A percentile compares a stretch with the other conserved stretches of the same genome.
Conservation (phyloP, 2,113 vertebrate genomes). For the Ceyx cyanopectus region DNA sequence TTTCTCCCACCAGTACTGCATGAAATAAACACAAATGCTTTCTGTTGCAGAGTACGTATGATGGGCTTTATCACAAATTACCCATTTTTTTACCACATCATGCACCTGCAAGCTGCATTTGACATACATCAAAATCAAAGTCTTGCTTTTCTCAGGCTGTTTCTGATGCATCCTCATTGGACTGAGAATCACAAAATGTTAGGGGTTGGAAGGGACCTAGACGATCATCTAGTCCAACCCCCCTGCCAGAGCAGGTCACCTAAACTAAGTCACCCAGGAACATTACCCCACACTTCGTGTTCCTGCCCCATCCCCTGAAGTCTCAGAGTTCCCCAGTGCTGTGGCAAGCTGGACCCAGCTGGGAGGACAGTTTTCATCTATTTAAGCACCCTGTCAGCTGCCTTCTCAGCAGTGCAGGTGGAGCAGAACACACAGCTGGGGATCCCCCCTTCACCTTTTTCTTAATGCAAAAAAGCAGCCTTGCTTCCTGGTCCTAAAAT, state of each 20-base stretch:
- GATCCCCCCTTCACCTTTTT: not conserved
- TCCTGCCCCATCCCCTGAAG: not conserved
- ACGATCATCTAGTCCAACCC: no score
- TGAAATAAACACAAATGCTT: not conserved
- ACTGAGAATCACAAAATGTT: not conserved
- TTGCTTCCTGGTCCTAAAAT: not conserved
- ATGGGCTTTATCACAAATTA: not conserved
- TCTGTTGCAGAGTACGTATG: not conserved
- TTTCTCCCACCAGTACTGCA: not conserved
- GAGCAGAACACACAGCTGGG: not conserved
- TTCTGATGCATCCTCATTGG: not conserved
- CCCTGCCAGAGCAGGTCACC: no score
- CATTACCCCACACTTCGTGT: fast-evolving
- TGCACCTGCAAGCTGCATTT: not conserved
- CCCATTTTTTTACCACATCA: not conserved
- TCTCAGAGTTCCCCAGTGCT: not conserved
- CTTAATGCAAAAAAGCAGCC: not conserved
- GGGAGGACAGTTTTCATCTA: not conserved
- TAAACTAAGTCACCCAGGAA: no score
- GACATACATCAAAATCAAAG: not conserved
- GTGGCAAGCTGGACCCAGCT: fast-evolving
- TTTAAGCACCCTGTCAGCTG: not conserved
- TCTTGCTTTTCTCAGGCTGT: not conserved
- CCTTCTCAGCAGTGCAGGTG: not conserved
- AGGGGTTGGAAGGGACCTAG: no score